Evolutionary conservation across 2,113 vertebrate species (phyloP), one percentile per base, ranked within the genome.

Genomic region (Trochalopteron elliotii): DNA sequence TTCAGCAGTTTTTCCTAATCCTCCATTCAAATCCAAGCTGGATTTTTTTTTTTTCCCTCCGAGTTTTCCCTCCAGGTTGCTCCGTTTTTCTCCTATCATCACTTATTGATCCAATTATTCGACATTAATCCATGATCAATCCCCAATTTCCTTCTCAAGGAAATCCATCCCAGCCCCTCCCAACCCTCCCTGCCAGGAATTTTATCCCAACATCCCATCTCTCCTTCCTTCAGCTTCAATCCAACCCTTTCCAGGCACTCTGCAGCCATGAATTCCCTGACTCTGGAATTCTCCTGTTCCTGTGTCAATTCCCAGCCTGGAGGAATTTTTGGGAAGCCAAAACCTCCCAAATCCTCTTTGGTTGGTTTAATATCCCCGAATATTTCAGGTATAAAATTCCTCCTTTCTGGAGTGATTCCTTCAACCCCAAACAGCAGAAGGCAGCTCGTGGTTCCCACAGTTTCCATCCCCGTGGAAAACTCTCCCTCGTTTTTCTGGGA

Each of bases 401-500:
- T 12, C 19, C 9, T 18, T 17, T 28, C 15, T 10, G 15, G 28
- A 16, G 6, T 0, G 2, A 10, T 5, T 27, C 52, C 64, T 17
- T 0, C 42, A 8, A 5, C 22, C 35, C 35, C 27, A 15, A 9
- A 35, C 23, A 57, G 42, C 64, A 28, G n/a, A 14, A 40, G 35
- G 53, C 9, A 49, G 3, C 12, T 82, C 24, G 0, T 18, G 1
- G 11, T 50, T 70, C 55, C 79, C 55, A 1, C 9, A 2, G 0
- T 28, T 59, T 4, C 53, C 19, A 23, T n/a, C 24, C 53, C 20
- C 35, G 15, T 35, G 55, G 44, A 60, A 70, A 82, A n/a, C 11
- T 18, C 44, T 5, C 17, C 64, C 42, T 50, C 3, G 0, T 57
- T 57, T 33, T 17, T 2, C 27, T 1, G 8, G 63, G 63, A 49